phyloP scores from a whole-genome alignment of 2,888 invertebrate species.

The Oligia strigilis region DNA sequence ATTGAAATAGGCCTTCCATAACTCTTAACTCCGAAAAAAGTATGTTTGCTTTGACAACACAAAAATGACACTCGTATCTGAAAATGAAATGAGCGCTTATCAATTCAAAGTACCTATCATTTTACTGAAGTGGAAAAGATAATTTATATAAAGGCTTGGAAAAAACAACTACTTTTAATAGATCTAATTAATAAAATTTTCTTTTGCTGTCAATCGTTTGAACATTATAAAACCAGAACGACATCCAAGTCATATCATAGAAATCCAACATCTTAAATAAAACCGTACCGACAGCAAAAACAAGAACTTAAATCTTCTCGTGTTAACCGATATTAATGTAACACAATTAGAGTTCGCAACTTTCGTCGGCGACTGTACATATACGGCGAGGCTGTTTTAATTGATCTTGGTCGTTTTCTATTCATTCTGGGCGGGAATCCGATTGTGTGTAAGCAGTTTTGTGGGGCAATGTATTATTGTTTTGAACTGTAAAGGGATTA shows the following conservation, averaged over 20 bases:
- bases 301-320: background rate
- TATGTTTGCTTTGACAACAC: background rate
- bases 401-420: constrained; percentile 84
- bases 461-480: too few species aligned
- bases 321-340: constrained; percentile 4
- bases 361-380: constrained; percentile 59
- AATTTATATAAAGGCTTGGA: background rate
- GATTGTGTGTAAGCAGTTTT: too few species aligned
- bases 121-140: background rate
- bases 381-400: constrained; percentile 76
- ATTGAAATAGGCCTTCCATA: constrained; percentile 1
- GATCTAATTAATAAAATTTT: background rate
- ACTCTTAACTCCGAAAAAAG: background rate
- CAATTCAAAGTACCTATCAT: too few species aligned
- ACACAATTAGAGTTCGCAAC: constrained; percentile 13
- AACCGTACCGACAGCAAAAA: background rate
- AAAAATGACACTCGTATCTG: too few species aligned
- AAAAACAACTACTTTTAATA: background rate
- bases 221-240: background rate
- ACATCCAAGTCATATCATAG: background rate
- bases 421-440: constrained; percentile 73
- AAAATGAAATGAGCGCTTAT: background rate
- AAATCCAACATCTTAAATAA: background rate
- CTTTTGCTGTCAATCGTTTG: background rate
- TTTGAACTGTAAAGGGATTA: too few species aligned